Conservation (phyloP, 2,113 vertebrate genomes). For the Limnothrissa miodon region DNA sequence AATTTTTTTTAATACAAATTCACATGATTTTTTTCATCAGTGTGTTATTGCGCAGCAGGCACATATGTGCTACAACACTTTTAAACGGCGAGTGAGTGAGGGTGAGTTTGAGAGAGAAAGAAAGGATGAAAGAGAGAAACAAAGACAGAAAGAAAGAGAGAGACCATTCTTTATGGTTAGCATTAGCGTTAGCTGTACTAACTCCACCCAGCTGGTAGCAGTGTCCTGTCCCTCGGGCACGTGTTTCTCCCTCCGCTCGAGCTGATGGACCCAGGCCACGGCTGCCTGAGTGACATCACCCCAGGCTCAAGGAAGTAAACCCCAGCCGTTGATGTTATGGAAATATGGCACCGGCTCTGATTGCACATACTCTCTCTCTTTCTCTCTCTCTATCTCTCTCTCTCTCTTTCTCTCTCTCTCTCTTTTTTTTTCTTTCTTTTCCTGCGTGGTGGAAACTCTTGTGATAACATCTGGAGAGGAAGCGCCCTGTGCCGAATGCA, state of each 20-base stretch:
- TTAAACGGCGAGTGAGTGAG: neutral
- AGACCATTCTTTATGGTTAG: neutral
- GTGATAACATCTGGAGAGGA: conserved; percentile 48
- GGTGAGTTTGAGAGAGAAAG: neutral
- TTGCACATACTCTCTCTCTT: neutral
- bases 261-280: neutral
- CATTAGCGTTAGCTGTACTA: neutral
- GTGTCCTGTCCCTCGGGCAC: neutral
- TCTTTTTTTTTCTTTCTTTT: neutral
- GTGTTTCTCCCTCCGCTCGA: neutral
- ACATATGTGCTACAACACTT: neutral
- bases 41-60: neutral
- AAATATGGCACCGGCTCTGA: neutral
- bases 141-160: neutral
- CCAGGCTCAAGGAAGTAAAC: neutral
- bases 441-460: conserved; percentile 30
- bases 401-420: neutral
- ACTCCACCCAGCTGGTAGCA: neutral
- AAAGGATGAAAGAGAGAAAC: too few relatives aligned
- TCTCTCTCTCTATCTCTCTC: too few relatives aligned
- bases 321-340: neutral
- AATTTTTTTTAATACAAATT: too few relatives aligned
- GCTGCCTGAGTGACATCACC: neutral
- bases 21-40: neutral
- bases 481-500: conserved; percentile 30